Base-by-base conservation (phyloP, 2,113 vertebrate genomes). In the Ammospiza nelsoni region DNA sequence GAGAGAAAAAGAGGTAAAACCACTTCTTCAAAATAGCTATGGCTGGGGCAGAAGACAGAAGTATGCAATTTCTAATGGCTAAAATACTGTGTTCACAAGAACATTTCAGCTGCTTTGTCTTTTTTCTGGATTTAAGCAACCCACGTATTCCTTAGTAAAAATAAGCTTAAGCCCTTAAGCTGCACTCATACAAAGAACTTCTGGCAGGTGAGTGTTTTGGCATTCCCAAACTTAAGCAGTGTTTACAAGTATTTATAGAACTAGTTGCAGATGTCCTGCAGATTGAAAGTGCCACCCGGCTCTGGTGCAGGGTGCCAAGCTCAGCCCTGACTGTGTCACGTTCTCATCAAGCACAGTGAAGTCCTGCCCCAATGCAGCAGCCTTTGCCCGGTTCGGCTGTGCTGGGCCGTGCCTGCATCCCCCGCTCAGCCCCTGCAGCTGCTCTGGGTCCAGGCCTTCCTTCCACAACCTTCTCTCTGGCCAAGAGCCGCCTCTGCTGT, bases 281-380 rank as follows among this genome's bases (percentile, higher is more conserved):
- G 35, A 5, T 0, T 9, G 23, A 6, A 67, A 28, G 23, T 12
- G 48, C 62, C 8, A 5, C 27, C 2, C 2, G 5, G 51, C 25
- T 71, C 46, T 19, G 25, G 29, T 2, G 52, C 58, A 54, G 43
- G 31, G 6, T 11, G 39, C 23, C 19, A 12, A 41, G 23, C 28
- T 39, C 48, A 9, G 0, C 4, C 1, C 25, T 22, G 61, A 7
- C 35, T 23, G 17, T 0, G 1, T 31, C 17, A 0, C 3, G 24
- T 27, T 31, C 21, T 33, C 5, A 9, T 19, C 5, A 2, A 23
- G 28, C 21, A 1, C 8, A 17, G 9, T 25, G 17, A 54, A 28
- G 28, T 39, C 35, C 20, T 43, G 25, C 39, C 28, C 65, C 20
- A 15, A 1, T 0, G 9, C 44, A 63, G 51, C 31, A 2, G 39